Evolutionary conservation across 2,113 vertebrate species (phyloP).

Genomic region (Centropus unirufus): DNA sequence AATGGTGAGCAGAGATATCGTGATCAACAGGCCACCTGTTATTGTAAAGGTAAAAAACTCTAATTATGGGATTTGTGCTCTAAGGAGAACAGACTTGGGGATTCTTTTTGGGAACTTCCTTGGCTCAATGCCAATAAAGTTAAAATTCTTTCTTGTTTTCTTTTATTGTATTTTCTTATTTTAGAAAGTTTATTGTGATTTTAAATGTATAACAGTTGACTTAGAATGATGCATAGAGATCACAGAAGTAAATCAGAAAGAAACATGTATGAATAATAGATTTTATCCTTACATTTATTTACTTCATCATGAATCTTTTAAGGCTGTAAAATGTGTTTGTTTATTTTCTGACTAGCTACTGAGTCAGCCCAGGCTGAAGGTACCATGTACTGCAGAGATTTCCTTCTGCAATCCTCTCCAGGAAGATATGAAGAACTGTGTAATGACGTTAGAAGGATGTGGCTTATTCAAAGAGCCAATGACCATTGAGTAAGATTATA

Average conservation of each 20-base stretch:
- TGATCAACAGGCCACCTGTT: slow-evolving; percentile 60
- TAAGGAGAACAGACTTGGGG: background rate
- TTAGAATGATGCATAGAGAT: background rate
- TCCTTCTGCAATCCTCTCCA: slow-evolving; percentile 69
- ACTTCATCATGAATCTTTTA: background rate
- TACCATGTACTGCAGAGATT: slow-evolving; percentile 63
- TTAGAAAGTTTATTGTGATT: background rate
- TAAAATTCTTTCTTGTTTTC: background rate
- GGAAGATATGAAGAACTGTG: slow-evolving; percentile 63
- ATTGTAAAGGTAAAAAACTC: slow-evolving; percentile 62
- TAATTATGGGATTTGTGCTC: background rate
- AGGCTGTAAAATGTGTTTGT: background rate
- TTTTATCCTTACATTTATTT: background rate
- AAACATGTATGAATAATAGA: background rate
- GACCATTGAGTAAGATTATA: slow-evolving; percentile 64
- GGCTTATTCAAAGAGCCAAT: slow-evolving; percentile 65
- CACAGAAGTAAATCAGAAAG: background rate
- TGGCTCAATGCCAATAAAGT: background rate
- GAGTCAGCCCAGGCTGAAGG: slow-evolving; percentile 55
- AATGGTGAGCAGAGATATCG: slow-evolving; percentile 62
- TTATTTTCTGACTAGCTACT: slow-evolving; percentile 37
- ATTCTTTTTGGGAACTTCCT: background rate
- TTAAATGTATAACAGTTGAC: background rate
- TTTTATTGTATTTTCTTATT: background rate
- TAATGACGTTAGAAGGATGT: slow-evolving; percentile 64